Evolutionary conservation across 2,797 vertebrate genomes (phyloP), one percentile per base, ranked within the genome.

Genomic region (Epinephelus malabaricus): DNA sequence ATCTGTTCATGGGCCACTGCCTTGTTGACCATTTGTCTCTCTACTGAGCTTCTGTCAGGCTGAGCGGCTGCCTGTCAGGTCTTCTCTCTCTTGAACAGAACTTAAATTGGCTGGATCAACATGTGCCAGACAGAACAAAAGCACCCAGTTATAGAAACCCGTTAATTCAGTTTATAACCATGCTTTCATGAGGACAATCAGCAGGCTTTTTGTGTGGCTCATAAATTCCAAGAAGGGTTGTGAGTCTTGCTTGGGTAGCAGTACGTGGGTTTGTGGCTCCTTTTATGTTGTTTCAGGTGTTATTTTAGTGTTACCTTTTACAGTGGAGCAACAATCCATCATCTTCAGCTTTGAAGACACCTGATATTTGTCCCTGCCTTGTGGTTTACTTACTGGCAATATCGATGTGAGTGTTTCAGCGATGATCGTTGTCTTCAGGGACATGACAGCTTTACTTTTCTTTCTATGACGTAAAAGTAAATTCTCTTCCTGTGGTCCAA

Each of bases 301-400:
- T 87, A 69, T 78, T 88, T 83, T 53, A 73, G 72, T 65, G 38
- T 65, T 74, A 60, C 58, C 45, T 81, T 76, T 23, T 43, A 55
- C 21, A 30, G 45, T 6, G 38, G 79, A 58, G 63, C 43, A 69
- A 9, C 63, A 83, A 88, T 92, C 85, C 81, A 92, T 92, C 87
- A 84, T 50, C 8, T 66, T 86, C 79, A 74, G 30, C 54, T 65
- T 63, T 50, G 34, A 79, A 61, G 81, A 87, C 70, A 81, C 67
- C 62, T 86, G 71, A 84, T 90, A 68, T 62, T 27, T 82, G 79
- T 69, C 78, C 73, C 49, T 61, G 54, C 54, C 66, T 55, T 5
- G 43, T 5, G 0, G 56, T 79, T 90, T 76, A 74, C 61, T 56
- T 50, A 19, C 27, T 69, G 53, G 76, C 69, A 76, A 13, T 30